Evolutionary conservation across 1,140 invertebrate species (phyloP).

Genomic region (Drosophila kanapiae): DNA sequence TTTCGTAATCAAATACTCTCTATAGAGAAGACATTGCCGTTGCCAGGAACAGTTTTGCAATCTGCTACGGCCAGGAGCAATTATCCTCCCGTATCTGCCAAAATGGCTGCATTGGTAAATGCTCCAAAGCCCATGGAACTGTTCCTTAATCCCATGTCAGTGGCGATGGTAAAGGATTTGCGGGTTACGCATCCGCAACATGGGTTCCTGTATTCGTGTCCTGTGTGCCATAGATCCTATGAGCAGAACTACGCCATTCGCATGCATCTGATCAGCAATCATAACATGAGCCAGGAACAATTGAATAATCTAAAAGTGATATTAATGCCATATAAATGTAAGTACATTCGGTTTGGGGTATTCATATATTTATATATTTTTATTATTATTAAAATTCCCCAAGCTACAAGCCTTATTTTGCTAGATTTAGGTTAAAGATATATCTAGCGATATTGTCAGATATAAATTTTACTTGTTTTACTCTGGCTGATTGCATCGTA

Average conservation of each 20-base stretch:
- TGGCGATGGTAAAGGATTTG: conserved; percentile 19
- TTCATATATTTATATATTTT: neutral
- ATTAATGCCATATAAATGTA: conserved; percentile 39
- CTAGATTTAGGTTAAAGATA: no score
- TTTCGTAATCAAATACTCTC: conserved; percentile 68
- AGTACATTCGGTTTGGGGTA: no score
- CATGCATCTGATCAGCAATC: conserved; percentile 37
- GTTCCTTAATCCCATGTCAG: neutral
- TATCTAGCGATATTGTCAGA: no score
- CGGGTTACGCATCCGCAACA: conserved; percentile 25
- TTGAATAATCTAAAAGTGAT: conserved; percentile 26
- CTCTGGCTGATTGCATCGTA: no score
- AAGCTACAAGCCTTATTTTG: no score
- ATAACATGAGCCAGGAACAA: conserved; percentile 17
- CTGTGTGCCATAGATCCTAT: conserved; percentile 30
- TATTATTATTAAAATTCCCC: no score
- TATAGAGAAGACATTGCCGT: conserved; percentile 62
- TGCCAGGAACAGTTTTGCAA: conserved; percentile 68
- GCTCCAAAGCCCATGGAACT: conserved; percentile 18
- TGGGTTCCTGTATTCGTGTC: conserved; percentile 58
- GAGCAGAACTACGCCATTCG: conserved; percentile 48
- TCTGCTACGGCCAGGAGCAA: neutral
- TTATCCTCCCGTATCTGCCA: neutral
- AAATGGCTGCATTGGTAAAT: neutral
- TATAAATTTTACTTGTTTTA: no score